Conservation (phyloP, 2,888 invertebrate genomes). For the Yponomeuta malinellus region DNA sequence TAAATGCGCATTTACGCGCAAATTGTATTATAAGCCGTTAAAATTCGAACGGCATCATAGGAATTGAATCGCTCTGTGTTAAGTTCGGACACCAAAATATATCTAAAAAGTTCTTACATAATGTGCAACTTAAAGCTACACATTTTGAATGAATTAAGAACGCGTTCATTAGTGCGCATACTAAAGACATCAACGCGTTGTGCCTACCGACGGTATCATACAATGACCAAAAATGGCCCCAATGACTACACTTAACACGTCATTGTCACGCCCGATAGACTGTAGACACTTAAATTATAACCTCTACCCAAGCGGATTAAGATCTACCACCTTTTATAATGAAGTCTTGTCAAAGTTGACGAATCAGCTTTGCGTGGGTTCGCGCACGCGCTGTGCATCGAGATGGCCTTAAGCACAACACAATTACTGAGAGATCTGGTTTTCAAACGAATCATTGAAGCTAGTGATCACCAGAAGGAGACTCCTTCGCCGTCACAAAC, state of each 20-base stretch:
- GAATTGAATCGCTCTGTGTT: no score
- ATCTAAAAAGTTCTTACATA: not conserved
- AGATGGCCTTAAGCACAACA: constrained; percentile 38
- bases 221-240: constrained; percentile 15
- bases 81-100: no score
- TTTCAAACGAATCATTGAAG: not conserved
- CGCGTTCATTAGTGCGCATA: not conserved
- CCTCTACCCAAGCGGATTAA: not conserved
- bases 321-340: constrained; percentile 3
- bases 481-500: not conserved
- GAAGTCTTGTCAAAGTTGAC: constrained; percentile 18
- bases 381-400: constrained; percentile 50
- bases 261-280: constrained; percentile 23
- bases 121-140: not conserved
- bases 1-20: no score
- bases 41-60: no score
- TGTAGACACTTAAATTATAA: not conserved
- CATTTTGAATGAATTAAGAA: not conserved
- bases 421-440: constrained; percentile 18
- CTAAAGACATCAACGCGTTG: not conserved
- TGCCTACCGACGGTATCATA: constrained; percentile 6
- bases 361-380: constrained; percentile 37
- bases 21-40: no score
- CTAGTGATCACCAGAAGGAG: not conserved
- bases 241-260: not conserved